Base-by-base conservation (phyloP, 2,113 vertebrate genomes). In the Hippocampus guttulatus region DNA sequence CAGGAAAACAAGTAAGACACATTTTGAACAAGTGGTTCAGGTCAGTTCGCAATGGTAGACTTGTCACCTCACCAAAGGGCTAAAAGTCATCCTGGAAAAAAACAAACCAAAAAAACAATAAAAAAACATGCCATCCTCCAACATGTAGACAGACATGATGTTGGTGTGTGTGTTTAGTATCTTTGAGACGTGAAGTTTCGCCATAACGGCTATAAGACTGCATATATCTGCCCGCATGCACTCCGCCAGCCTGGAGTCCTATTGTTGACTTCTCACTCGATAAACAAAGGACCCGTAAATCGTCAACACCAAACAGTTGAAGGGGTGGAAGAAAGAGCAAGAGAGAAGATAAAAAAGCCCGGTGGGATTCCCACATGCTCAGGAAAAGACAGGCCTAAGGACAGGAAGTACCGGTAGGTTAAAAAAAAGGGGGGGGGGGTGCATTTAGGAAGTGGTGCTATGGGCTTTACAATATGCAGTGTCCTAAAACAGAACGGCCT, bases 251-350 rank as follows among this genome's bases (percentile, higher is more conserved):
- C 25, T 64, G 57, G 74, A 84, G 75, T 43, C 41, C 77, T 70
- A 88, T 92, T 92, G 93, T 92, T 91, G 91, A 91, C 87, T 90
- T 88, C 87, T 77, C 84, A 79, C 82, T 80, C 41, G 54, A 85
- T 75, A 88, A 89, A 85, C 82, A 84, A 79, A 72, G 68, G 74
- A 75, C 70, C 85, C 58, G 61, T 84, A 86, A 87, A 85, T 83
- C 84, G 72, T 72, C 78, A 75, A 64, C 30, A 80, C n/a, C 74
- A 81, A 79, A 79, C 79, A 70, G 69, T 72, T 77, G 65, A 75
- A 64, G 68, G 68, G 69, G 70, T 49, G 45, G 66, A 64, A 68
- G 49, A 54, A 73, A 67, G 80, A 54, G 62, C 73, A 67, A 71
- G 41, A 74, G 75, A 75, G 57, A 64, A 75, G 72, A 64, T 6